phyloP scores from a whole-genome alignment of 2,797 vertebrate species.

The Tapera naevia region DNA sequence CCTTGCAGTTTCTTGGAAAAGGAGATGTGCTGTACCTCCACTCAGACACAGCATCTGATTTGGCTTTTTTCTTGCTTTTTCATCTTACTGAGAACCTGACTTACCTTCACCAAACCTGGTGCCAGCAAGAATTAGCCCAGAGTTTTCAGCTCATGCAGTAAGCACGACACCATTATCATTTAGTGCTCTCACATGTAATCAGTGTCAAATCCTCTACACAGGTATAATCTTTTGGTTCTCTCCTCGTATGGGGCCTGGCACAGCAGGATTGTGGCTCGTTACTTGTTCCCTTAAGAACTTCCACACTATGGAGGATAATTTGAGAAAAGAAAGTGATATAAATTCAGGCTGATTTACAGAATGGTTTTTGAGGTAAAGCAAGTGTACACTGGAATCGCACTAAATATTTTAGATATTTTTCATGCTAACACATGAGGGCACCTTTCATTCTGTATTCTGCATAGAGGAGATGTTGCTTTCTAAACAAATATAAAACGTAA shows the following conservation, averaged over 20 bases:
- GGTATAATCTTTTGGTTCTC: background rate
- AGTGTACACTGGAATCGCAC: background rate
- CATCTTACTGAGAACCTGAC: background rate
- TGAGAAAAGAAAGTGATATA: background rate
- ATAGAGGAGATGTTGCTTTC: conserved; percentile 46
- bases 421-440: background rate
- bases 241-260: background rate
- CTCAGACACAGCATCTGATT: rapidly evolving
- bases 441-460: background rate
- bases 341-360: background rate
- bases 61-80: background rate
- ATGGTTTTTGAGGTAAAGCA: background rate
- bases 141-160: background rate
- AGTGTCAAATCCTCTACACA: background rate
- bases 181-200: background rate
- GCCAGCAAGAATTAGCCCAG: background rate
- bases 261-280: background rate
- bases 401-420: background rate
- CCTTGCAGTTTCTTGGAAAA: background rate
- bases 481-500: conserved; percentile 59
- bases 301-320: background rate
- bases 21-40: background rate
- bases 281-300: background rate
- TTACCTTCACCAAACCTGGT: background rate
- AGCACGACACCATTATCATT: background rate